Percentiles rank a stretch among this genome's conserved stretches.
Evolutionary conservation across 1,140 invertebrate genomes (phyloP).

Genomic region (Drosophila subobscura): DNA sequence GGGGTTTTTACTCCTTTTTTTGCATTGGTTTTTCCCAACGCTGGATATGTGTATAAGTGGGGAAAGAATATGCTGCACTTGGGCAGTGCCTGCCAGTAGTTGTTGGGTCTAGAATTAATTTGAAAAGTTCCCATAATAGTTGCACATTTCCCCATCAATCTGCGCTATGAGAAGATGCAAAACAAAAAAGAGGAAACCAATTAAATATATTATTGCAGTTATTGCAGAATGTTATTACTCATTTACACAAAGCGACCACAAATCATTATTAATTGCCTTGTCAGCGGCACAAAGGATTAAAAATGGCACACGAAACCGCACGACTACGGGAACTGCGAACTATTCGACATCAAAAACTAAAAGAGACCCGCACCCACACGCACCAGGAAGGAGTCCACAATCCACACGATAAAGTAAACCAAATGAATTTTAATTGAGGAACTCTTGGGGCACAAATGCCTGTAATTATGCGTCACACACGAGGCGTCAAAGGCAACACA

Average conservation of each 20-base stretch:
- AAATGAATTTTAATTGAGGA: conserved; percentile 64
- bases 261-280: conserved; percentile 53
- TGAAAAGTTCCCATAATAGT: no score
- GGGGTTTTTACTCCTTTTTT: conserved; percentile 46
- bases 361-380: conserved; percentile 26
- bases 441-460: conserved; percentile 16
- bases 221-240: conserved; percentile 1
- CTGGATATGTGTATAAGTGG: conserved; percentile 6
- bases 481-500: conserved; percentile 47
- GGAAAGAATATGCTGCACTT: no score
- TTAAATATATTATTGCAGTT: neutral
- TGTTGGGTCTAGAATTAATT: neutral
- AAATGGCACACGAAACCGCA: conserved; percentile 39
- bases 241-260: conserved; percentile 47
- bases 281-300: conserved; percentile 61
- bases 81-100: no score
- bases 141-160: no score
- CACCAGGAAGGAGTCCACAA: neutral
- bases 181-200: no score
- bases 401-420: conserved; percentile 23
- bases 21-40: conserved; percentile 23
- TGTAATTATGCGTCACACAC: conserved; percentile 73
- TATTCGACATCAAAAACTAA: conserved; percentile 41
- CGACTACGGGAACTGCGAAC: conserved; percentile 11
- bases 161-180: no score